Percentiles rank a stretch among this genome's conserved stretches.
Conservation (phyloP, 2,888 invertebrate genomes). For the Ennomos quercinarius region DNA sequence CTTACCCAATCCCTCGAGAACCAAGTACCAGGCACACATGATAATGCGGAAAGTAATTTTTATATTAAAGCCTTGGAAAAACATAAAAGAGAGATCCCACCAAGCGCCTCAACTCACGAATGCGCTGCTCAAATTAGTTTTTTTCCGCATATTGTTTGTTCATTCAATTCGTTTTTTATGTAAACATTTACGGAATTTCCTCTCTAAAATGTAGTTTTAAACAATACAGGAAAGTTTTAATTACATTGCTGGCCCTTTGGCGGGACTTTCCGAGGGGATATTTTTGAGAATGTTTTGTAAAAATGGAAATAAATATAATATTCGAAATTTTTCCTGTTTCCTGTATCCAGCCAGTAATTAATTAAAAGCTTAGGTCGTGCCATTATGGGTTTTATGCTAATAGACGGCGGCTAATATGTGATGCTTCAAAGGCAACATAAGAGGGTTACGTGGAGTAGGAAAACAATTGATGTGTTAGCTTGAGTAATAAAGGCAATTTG, state of each 20-base stretch:
- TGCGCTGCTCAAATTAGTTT: constrained; percentile 83
- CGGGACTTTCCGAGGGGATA: constrained; percentile 2
- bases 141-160: constrained; percentile 78
- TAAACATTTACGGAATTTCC: constrained; percentile 79
- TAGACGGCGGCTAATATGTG: constrained; percentile 72
- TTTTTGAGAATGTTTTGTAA: constrained; percentile 53
- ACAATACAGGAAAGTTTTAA: constrained; percentile 44
- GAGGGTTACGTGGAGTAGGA: constrained; percentile 22
- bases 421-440: constrained; percentile 69
- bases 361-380: constrained; percentile 77
- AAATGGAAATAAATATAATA: constrained; percentile 63
- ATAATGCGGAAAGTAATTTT: constrained; percentile 82
- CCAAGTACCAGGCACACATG: constrained; percentile 72
- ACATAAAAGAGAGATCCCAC: constrained; percentile 78
- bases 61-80: constrained; percentile 81
- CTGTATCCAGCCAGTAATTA: constrained; percentile 73
- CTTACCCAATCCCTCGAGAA: constrained; percentile 59
- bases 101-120: constrained; percentile 58
- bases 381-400: constrained; percentile 81
- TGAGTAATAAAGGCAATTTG: no score
- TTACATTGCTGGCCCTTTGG: constrained; percentile 43
- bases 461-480: constrained; percentile 10
- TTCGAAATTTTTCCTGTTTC: constrained; percentile 49
- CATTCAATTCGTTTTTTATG: constrained; percentile 63
- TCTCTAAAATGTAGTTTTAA: constrained; percentile 35